Percentiles rank a stretch among this genome's conserved stretches.
phyloP scores from a whole-genome alignment of 2,888 invertebrate species.

The Synanthedon formicaeformis region DNA sequence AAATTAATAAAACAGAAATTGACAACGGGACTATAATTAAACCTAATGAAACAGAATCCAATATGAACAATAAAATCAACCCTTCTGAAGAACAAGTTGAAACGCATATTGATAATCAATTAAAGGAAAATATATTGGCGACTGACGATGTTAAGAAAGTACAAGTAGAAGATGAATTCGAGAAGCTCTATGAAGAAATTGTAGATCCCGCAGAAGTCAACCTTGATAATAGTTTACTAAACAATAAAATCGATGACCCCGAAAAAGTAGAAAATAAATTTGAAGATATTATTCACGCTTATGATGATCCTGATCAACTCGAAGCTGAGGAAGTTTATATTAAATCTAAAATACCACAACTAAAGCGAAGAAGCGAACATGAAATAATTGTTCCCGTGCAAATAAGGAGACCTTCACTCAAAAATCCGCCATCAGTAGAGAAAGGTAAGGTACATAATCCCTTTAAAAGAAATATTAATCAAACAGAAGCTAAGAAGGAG shows the following conservation, averaged over 20 bases:
- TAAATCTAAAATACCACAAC: slow-evolving; percentile 41
- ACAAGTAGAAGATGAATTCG: slow-evolving; percentile 45
- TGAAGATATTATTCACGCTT: slow-evolving; percentile 53
- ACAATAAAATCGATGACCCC: slow-evolving; percentile 34
- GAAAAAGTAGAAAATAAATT: slow-evolving; percentile 43
- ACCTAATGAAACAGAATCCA: slow-evolving; percentile 2
- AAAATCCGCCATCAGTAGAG: neutral
- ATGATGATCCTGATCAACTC: slow-evolving; percentile 33
- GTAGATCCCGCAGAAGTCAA: slow-evolving; percentile 13
- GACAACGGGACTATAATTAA: neutral
- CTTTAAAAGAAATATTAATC: neutral
- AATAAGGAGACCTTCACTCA: neutral
- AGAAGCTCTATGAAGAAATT: slow-evolving; percentile 50
- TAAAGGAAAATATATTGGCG: neutral
- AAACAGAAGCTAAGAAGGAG: slow-evolving; percentile 5
- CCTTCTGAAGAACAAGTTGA: too few relatives aligned
- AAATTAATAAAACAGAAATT: neutral
- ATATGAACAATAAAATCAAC: slow-evolving; percentile 2
- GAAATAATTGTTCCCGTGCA: slow-evolving; percentile 19
- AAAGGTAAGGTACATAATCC: neutral
- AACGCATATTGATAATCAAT: neutral
- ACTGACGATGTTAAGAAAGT: slow-evolving; percentile 1
- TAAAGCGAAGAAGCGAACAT: slow-evolving; percentile 35
- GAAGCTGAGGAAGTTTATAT: slow-evolving; percentile 11
- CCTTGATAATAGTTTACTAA: slow-evolving; percentile 20